Percentiles rank a stretch among this genome's conserved stretches.
Conservation (phyloP, 2,888 invertebrate species). For the Papilio protenor region DNA sequence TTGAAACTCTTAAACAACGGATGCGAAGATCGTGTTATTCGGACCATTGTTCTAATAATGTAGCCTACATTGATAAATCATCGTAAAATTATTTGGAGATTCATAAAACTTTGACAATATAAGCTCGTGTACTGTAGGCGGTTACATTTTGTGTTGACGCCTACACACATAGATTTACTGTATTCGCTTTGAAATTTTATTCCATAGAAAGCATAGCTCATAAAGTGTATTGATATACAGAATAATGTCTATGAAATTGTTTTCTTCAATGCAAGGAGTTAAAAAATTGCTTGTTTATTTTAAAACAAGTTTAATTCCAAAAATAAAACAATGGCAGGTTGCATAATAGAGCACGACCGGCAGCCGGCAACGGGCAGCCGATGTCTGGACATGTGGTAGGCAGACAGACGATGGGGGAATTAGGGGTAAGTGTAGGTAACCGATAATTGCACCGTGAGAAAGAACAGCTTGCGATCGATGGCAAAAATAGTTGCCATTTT, state of each 20-base stretch:
- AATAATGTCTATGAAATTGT: no score
- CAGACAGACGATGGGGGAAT: constrained; percentile 69
- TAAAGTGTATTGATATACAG: neutral
- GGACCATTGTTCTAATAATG: neutral
- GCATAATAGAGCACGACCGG: constrained; percentile 33
- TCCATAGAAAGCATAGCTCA: neutral
- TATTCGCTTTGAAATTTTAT: constrained; percentile 16
- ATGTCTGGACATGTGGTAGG: constrained; percentile 55
- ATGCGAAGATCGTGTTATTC: neutral
- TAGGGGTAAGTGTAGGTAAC: constrained; percentile 77
- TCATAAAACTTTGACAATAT: neutral
- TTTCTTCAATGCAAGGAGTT: neutral
- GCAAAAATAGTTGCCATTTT: constrained; percentile 44
- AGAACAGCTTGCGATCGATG: constrained; percentile 51
- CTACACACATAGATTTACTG: constrained; percentile 7
- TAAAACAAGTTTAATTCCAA: neutral
- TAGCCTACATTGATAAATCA: neutral
- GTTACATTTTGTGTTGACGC: constrained; percentile 17
- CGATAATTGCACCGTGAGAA: constrained; percentile 82
- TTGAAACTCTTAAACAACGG: neutral
- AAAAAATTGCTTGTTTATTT: neutral
- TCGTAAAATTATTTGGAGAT: neutral
- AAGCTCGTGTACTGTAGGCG: constrained; percentile 19
- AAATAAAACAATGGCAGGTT: constrained; percentile 14
- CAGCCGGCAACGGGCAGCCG: constrained; percentile 38